Percentiles rank a stretch among this genome's conserved stretches.
These are phyloP conservation scores for Morone saxatilis DNA, from an alignment of 2,113 vertebrate species.

Conservation along the genomic window DNA sequence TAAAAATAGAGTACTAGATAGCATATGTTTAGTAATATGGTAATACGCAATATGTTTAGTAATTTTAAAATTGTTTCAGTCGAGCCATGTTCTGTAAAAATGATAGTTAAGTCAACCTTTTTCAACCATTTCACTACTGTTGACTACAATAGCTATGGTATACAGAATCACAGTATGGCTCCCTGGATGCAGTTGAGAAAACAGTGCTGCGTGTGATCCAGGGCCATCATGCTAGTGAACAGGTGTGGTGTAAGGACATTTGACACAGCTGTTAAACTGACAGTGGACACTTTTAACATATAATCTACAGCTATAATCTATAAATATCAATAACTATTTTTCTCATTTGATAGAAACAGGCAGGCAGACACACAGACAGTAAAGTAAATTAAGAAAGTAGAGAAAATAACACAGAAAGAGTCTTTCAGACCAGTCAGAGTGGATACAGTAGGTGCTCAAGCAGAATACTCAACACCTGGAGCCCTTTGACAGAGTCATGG, in stretches of 20 bases:
- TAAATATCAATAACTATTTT: background rate
- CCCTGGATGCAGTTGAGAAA: constrained; percentile 30
- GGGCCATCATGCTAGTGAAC: constrained; percentile 16
- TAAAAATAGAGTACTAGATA: background rate
- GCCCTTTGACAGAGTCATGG: constrained; percentile 68
- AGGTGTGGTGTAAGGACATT: constrained; percentile 29
- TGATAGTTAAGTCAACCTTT: background rate
- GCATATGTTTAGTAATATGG: background rate
- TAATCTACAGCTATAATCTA: constrained; percentile 21
- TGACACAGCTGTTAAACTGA: constrained; percentile 25
- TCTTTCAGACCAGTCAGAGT: constrained; percentile 18
- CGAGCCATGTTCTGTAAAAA: background rate
- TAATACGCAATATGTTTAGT: background rate
- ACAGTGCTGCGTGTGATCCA: background rate
- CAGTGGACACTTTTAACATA: constrained; percentile 20
- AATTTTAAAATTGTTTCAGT: background rate
- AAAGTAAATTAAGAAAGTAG: background rate
- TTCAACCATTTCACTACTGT: background rate
- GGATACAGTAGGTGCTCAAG: constrained; percentile 39
- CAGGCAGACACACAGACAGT: background rate
- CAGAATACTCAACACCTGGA: constrained; percentile 72
- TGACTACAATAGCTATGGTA: background rate
- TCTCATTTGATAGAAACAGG: background rate
- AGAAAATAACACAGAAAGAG: background rate
- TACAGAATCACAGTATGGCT: constrained; percentile 5